A percentile compares a stretch with the other conserved stretches of the same genome.
Evolutionary conservation across 1,140 invertebrate species (phyloP).

Genomic region (Homarus americanus): DNA sequence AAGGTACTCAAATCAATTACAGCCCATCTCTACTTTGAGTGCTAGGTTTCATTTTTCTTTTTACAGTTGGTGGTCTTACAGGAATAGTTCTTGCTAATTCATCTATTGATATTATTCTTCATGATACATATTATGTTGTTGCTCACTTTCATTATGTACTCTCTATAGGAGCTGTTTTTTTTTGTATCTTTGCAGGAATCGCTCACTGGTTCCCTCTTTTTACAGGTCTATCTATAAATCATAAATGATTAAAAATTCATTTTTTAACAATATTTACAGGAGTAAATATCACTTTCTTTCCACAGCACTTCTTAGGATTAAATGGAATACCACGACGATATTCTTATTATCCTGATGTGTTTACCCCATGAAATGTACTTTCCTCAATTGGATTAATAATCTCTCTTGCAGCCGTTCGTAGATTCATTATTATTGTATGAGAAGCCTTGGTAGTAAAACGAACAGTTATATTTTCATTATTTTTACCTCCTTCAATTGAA

Average conservation of each 20-base stretch:
- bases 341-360: slow-evolving; percentile 85
- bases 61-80: slow-evolving; percentile 79
- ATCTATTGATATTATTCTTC: slow-evolving; percentile 86
- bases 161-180: slow-evolving; percentile 78
- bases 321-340: slow-evolving; percentile 86
- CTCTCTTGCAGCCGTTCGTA: slow-evolving; percentile 28
- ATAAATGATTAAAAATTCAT: slow-evolving; percentile 34
- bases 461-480: neutral
- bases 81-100: no score
- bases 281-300: slow-evolving; percentile 82
- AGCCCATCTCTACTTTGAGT: slow-evolving; percentile 82
- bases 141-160: slow-evolving; percentile 85
- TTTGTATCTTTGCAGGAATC: slow-evolving; percentile 78
- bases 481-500: neutral
- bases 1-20: slow-evolving; percentile 79
- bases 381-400: slow-evolving; percentile 38
- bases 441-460: slow-evolving; percentile 29
- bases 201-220: slow-evolving; percentile 76
- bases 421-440: slow-evolving; percentile 45
- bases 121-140: slow-evolving; percentile 88
- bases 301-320: slow-evolving; percentile 87
- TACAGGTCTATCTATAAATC: slow-evolving; percentile 60
- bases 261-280: slow-evolving; percentile 46
- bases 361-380: slow-evolving; percentile 79
- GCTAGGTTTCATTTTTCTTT: slow-evolving; percentile 86